Evolutionary conservation across 2,797 vertebrate genomes (phyloP), one percentile per base, ranked within the genome.

Genomic region (Scolopax bukidnonensis): DNA sequence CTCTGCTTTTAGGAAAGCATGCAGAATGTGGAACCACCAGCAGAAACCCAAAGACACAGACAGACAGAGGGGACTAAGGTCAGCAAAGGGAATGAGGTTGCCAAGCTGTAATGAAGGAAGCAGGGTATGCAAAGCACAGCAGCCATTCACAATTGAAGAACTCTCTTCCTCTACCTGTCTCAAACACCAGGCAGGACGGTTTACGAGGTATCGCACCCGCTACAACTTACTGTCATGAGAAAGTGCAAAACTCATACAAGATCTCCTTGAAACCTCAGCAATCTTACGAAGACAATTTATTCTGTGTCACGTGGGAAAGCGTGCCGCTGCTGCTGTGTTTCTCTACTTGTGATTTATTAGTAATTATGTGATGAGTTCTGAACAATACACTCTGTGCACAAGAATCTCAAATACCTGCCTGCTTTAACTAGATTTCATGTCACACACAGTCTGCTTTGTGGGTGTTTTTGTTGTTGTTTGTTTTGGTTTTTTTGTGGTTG

Each of bases 71-170:
- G 93, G 92, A 96, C 96, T 80, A 65, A 95, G 92, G 86, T 95
- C 87, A 96, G 95, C 94, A 93, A 94, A 94, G 94, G 87, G 92
- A 96, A 97, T 96, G 97, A 90, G 94, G 60, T 97, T 5, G 90
- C 97, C 97, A 98, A 98, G 97, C 97, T 96, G 94, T 96, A 97
- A 98, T 98, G 98, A 98, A 97, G 97, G 97, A 98, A 98, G 98
- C 98, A 93, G 96, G 93, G 96, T 84, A 97, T 82, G 98, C 95
- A 50, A 98, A 98, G 98, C 97, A 48, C 91, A 98, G 98, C 97
- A 97, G 97, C 97, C 59, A 41, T 63, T 80, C 88, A 87, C 92
- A 87, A 40, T 60, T 92, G 84, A 69, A 97, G 88, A 96, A 90
- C 84, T 93, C 60, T 91, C 59, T 86, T 97, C 87, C 96, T 95